Evolutionary conservation across 2,888 invertebrate genomes (phyloP).

Genomic region (Cerceris ruficornis): DNA sequence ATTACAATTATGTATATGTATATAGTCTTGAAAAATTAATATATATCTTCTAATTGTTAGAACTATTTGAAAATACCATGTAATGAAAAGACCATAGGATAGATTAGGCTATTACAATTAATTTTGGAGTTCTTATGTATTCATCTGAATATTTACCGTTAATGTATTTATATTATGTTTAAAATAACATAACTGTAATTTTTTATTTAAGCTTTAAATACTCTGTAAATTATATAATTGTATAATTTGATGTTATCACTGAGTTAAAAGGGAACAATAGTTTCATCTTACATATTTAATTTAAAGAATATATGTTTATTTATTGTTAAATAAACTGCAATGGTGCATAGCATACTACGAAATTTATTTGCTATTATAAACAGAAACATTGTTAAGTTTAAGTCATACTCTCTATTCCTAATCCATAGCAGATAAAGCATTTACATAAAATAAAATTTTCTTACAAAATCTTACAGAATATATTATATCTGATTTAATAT

Average conservation of each 20-base stretch:
- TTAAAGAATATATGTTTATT: no score
- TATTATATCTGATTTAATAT: constrained; percentile 40
- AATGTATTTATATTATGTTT: neutral
- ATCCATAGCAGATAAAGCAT: constrained; percentile 51
- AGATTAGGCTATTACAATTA: neutral
- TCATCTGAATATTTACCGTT: no score
- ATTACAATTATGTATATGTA: no score
- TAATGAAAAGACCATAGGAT: neutral
- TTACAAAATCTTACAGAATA: constrained; percentile 32
- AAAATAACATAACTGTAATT: neutral
- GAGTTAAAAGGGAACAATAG: no score
- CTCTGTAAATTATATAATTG: neutral
- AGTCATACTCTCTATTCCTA: constrained; percentile 39
- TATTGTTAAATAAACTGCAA: neutral
- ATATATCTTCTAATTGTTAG: no score
- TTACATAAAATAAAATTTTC: constrained; percentile 52
- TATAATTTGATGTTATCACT: no score
- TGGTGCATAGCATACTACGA: neutral
- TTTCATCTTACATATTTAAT: neutral
- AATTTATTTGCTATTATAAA: constrained; percentile 18
- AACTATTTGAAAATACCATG: no score
- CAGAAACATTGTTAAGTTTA: constrained; percentile 17
- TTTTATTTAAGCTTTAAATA: neutral
- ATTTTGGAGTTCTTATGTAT: neutral
- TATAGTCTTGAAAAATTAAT: no score